Evolutionary conservation across 2,888 invertebrate genomes (phyloP).

Genomic region (Pandemis heparana): DNA sequence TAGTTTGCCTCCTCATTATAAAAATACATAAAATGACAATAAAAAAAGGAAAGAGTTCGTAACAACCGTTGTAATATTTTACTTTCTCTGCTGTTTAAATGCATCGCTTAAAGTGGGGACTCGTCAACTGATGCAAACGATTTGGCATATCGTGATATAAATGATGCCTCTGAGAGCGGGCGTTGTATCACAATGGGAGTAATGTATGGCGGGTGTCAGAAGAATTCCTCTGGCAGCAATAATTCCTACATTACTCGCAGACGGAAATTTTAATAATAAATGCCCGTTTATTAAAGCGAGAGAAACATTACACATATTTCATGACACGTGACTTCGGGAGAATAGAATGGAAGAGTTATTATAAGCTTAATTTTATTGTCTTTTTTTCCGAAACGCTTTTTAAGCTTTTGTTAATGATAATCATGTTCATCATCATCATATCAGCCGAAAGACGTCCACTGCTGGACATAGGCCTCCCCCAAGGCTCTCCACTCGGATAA

Average conservation of each 20-base stretch:
- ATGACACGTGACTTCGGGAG: not conserved
- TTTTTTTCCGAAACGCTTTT: too few relatives aligned
- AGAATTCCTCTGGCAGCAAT: constrained; percentile 11
- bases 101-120: not conserved
- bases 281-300: not conserved
- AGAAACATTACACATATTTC: not conserved
- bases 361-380: too few relatives aligned
- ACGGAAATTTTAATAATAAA: constrained; percentile 6
- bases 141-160: constrained; percentile 4
- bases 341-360: not conserved
- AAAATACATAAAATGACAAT: too few relatives aligned
- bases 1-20: too few relatives aligned
- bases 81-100: too few relatives aligned
- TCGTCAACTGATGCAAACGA: not conserved
- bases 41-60: too few relatives aligned
- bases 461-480: too few relatives aligned
- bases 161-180: not conserved
- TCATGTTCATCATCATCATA: too few relatives aligned
- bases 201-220: not conserved
- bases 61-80: too few relatives aligned
- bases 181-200: constrained; percentile 14
- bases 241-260: constrained; percentile 19
- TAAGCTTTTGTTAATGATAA: too few relatives aligned
- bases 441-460: too few relatives aligned
- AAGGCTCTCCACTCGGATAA: too few relatives aligned